Base-by-base conservation (phyloP, 2,888 invertebrate species). In the Drosophila siamana region DNA sequence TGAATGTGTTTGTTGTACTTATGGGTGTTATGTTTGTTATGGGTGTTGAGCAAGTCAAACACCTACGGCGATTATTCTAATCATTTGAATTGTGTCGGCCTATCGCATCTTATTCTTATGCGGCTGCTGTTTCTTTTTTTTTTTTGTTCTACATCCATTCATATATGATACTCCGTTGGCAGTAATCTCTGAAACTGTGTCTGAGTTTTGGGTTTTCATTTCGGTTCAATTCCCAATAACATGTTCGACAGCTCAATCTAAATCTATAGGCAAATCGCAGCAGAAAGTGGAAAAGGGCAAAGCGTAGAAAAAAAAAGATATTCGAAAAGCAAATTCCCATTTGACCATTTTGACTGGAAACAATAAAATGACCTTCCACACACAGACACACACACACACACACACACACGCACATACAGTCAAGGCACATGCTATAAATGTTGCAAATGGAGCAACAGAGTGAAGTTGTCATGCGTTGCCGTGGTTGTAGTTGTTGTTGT, bases 171-270 rank as follows among this genome's bases (percentile, higher is more conserved):
- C 36, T 24, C 22, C 13, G n/a, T 5, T 30, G 55, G 47, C 51
- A 28, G 30, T 48, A 69, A 56, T 74, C 69, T 67, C 40, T 56
- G 44, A 4, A 33, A 44, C 57, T 69, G 40, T 38, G 46, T 24
- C 22, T 30, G 30, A 43, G 9, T 60, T 64, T 56, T 41, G 41
- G 36, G 28, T 30, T 69, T 67, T 57, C 33, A 61, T 68, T 59
- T 50, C 19, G 62, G 65, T 57, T 48, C 50, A 77, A 67, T 65
- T 50, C 69, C 64, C 62, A 74, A 77, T 74, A 83, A 80, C 86
- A 81, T 76, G 73, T 80, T 74, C 78, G 86, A 86, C 89, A 89
- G 85, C 81, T 86, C 81, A 88, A 84, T 89, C 86, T 73, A 73
- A 86, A 78, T 79, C 89, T 75, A 77, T 86, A 66, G 67, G 65